Evolutionary conservation across 2,113 vertebrate species (phyloP).

Genomic region (Suricata suricatta): DNA sequence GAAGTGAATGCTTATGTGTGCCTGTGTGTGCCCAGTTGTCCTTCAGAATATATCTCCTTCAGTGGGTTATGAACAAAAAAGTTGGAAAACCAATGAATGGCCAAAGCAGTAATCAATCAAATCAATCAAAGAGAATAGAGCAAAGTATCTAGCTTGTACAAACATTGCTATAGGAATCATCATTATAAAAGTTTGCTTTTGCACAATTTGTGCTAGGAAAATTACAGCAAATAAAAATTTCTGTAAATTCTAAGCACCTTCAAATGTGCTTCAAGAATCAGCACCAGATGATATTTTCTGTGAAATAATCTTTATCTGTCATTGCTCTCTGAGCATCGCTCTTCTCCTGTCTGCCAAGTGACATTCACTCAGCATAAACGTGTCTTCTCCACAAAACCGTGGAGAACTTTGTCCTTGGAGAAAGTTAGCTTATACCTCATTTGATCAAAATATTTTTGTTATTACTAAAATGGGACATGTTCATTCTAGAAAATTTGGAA

Average conservation of each 20-base stretch:
- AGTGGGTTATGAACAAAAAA: not conserved
- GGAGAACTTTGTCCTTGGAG: not conserved
- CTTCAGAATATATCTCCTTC: not conserved
- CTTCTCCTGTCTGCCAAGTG: not conserved
- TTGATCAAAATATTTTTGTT: slow-evolving; percentile 13
- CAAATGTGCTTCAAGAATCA: not conserved
- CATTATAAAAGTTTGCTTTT: not conserved
- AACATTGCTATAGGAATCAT: not conserved
- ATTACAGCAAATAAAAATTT: not conserved
- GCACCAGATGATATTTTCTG: not conserved
- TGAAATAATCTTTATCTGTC: not conserved
- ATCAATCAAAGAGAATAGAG: not conserved
- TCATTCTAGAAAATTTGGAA: not conserved
- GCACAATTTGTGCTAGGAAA: not conserved
- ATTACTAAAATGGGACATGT: not conserved
- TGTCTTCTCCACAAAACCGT: not conserved
- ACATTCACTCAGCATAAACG: not conserved
- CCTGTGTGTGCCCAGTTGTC: not conserved
- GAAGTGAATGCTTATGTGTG: not conserved
- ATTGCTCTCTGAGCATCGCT: not conserved
- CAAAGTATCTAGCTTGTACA: not conserved
- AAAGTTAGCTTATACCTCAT: not conserved
- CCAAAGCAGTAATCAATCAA: not conserved
- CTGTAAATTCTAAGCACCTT: not conserved
- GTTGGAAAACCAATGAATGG: not conserved